phyloP scores from a whole-genome alignment of 2,888 invertebrate species.

The Micoletzkya japonica region DNA sequence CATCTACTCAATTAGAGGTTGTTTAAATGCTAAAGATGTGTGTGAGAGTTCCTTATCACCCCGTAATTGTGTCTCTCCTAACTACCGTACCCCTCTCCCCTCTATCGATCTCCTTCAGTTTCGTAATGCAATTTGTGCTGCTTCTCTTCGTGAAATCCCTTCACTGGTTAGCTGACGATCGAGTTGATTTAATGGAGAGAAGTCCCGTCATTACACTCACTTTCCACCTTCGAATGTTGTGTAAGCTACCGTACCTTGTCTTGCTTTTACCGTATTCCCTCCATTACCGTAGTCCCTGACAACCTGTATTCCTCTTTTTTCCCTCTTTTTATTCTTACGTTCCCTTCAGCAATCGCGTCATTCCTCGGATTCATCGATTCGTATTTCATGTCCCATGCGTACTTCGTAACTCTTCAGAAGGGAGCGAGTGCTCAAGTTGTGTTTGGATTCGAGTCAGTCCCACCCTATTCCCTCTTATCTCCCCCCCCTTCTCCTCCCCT shows the following conservation, averaged over 20 bases:
- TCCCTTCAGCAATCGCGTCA: slow-evolving; percentile 73
- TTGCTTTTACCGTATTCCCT: not conserved
- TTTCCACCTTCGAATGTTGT: slow-evolving; percentile 88
- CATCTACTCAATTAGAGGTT: too few species aligned
- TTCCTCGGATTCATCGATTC: slow-evolving; percentile 82
- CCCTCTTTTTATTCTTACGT: too few species aligned
- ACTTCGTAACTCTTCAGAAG: slow-evolving; percentile 85
- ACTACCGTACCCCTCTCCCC: too few species aligned
- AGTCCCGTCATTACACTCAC: slow-evolving; percentile 93
- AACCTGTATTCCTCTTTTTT: not conserved
- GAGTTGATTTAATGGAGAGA: slow-evolving; percentile 99
- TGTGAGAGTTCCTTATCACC: too few species aligned
- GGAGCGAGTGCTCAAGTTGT: slow-evolving; percentile 97
- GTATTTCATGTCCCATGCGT: slow-evolving; percentile 89
- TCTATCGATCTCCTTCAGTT: slow-evolving; percentile 67
- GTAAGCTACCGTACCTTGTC: slow-evolving; percentile 66
- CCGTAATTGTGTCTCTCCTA: too few species aligned
- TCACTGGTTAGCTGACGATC: slow-evolving; percentile 98
- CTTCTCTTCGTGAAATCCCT: slow-evolving; percentile 89
- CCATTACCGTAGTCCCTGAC: not conserved
- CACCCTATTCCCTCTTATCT: not conserved
- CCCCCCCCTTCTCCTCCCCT: slow-evolving; percentile 3
- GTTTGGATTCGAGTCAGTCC: slow-evolving; percentile 85
- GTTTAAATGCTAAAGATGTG: too few species aligned
- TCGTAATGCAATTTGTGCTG: slow-evolving; percentile 94